Conservation (phyloP, 1,140 invertebrate species). For the Macrostomum lignano region DNA sequence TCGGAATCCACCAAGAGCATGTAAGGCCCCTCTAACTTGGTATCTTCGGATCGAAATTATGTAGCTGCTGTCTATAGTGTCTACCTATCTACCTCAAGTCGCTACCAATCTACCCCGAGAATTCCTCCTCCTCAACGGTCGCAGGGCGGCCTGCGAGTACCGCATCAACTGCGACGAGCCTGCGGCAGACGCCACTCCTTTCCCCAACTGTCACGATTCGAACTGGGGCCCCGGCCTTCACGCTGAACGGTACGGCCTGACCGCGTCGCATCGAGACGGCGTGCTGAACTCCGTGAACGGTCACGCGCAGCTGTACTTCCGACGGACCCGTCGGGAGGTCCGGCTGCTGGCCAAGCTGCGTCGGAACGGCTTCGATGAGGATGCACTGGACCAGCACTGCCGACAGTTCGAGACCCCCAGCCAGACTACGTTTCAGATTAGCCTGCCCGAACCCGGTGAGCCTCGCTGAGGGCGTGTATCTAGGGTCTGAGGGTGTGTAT, state of each 20-base stretch:
- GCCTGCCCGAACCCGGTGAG: slow-evolving; percentile 1
- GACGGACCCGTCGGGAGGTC: background rate
- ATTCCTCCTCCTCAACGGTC: too few relatives aligned
- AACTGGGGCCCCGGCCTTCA: slow-evolving; percentile 25
- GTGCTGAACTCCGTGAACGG: slow-evolving; percentile 2
- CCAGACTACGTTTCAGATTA: slow-evolving; percentile 3
- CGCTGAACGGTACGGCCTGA: background rate
- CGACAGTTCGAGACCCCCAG: background rate
- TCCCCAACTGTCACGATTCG: slow-evolving; percentile 23
- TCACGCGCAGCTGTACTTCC: background rate
- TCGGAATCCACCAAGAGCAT: too few relatives aligned
- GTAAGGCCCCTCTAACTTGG: too few relatives aligned
- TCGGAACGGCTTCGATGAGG: slow-evolving; percentile 1
- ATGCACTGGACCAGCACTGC: background rate
- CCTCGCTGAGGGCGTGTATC: background rate
- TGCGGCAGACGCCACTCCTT: too few relatives aligned
- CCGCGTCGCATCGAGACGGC: background rate
- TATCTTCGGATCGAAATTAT: too few relatives aligned
- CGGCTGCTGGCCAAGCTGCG: slow-evolving; percentile 3
- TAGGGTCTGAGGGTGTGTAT: too few relatives aligned
- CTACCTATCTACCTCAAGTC: too few relatives aligned
- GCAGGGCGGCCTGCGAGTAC: too few relatives aligned
- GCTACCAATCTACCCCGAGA: too few relatives aligned
- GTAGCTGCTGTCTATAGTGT: too few relatives aligned
- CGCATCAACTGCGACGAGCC: too few relatives aligned